phyloP scores from a whole-genome alignment of 2,113 vertebrate genomes.

The Acinonyx jubatus region DNA sequence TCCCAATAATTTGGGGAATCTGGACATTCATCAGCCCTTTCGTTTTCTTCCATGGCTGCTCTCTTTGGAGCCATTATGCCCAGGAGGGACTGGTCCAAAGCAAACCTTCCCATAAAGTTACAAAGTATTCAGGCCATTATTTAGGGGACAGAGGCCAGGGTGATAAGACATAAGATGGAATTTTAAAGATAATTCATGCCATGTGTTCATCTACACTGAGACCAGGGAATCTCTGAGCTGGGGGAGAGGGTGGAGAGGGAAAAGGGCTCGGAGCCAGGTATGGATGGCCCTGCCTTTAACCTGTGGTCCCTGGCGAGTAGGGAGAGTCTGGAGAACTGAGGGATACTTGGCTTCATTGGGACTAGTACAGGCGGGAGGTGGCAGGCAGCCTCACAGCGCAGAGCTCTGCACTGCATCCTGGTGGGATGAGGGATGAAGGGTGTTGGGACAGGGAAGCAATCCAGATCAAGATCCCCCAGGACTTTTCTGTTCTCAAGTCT shows the following conservation, averaged over 20 bases:
- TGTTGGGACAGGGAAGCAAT: background rate
- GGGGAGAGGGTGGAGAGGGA: background rate
- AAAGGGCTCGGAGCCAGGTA: background rate
- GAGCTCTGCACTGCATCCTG: fast-evolving
- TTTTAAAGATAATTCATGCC: background rate
- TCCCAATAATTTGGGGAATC: background rate
- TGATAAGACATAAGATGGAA: background rate
- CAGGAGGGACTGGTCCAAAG: background rate
- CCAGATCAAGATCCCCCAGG: background rate
- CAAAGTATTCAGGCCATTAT: background rate
- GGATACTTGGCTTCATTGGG: fast-evolving
- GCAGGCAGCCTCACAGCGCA: background rate
- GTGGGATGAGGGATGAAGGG: background rate
- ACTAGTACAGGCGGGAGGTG: background rate
- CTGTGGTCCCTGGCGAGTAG: no score
- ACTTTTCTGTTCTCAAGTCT: background rate
- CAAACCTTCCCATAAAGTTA: background rate
- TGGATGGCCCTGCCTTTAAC: background rate
- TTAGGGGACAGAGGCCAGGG: background rate
- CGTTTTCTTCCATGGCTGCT: background rate
- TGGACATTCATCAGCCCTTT: background rate
- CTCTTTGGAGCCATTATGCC: background rate
- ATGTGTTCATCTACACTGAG: background rate
- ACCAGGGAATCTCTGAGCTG: background rate
- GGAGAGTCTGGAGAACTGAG: background rate